Base-by-base conservation (phyloP, 2,113 vertebrate genomes). In the Lota lota region DNA sequence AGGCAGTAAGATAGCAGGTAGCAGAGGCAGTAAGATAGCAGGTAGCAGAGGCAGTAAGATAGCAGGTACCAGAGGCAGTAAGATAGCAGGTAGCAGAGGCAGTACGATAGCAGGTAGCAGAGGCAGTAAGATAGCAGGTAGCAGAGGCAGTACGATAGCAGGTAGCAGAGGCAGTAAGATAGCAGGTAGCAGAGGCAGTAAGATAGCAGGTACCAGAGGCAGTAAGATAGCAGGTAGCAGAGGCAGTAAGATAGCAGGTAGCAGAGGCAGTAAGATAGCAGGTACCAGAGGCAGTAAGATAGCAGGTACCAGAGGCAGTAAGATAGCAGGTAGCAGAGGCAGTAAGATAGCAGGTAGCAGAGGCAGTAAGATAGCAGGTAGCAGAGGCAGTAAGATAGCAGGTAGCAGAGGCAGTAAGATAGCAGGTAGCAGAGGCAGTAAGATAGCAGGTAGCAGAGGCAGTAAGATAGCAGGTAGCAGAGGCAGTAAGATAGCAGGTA, bases 141-240 rank as follows among this genome's bases (percentile, higher is more conserved):
- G 24, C 24, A 36, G 21, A 76, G 3, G 40, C 19, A n/a, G n/a
- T n/a, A n/a, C n/a, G n/a, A n/a, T n/a, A n/a, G n/a, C n/a, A n/a
- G n/a, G n/a, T n/a, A 64, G n/a, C 75, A 58, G 58, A 24, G 68
- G 28, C 28, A 33, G 4, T 33, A 33, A 63, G 51, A n/a, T 15
- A 22, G 14, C 8, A 71, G 40, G 16, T 5, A 22, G 24, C 24
- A 36, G 21, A 76, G 3, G 40, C 19, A n/a, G n/a, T n/a, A n/a
- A n/a, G n/a, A n/a, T n/a, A n/a, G n/a, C n/a, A n/a, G n/a, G n/a
- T n/a, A n/a, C n/a, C n/a, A 58, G 58, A 24, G 68, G 28, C 28
- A 33, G 4, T 33, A 33, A 63, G 51, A n/a, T 15, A 22, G 14
- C 8, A 71, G 40, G 16, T 5, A 22, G 24, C 24, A 36, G 21